Conservation (phyloP, 2,888 invertebrate genomes). For the Cataglyphis livida region DNA sequence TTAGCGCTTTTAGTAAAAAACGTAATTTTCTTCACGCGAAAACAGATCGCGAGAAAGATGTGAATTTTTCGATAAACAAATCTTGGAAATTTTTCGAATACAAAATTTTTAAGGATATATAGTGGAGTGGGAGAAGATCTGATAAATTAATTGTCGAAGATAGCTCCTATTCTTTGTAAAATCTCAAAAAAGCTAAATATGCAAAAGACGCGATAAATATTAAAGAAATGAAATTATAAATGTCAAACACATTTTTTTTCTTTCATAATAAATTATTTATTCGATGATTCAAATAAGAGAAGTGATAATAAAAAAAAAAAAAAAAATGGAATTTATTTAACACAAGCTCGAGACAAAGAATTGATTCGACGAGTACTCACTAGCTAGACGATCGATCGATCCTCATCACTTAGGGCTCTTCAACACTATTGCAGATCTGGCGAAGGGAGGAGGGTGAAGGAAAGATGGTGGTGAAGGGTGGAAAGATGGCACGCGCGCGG, state of each 20-base stretch:
- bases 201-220: neutral
- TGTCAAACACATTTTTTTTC: neutral
- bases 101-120: neutral
- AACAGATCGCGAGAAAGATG: neutral
- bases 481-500: constrained; percentile 52
- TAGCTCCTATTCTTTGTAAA: neutral
- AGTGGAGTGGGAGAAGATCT: neutral
- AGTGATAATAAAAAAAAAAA: too few relatives aligned
- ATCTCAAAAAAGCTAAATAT: neutral
- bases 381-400: constrained; percentile 28
- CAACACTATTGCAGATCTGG: constrained; percentile 9
- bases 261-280: neutral
- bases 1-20: neutral
- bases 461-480: constrained; percentile 51
- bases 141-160: neutral
- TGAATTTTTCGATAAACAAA: neutral
- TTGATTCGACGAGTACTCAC: constrained; percentile 16
- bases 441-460: constrained; percentile 34
- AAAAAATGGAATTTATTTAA: neutral
- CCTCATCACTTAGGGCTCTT: constrained; percentile 15
- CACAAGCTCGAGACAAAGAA: constrained; percentile 14
- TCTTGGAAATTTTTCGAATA: neutral
- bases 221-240: neutral
- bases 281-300: neutral
- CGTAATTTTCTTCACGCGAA: neutral